Base-by-base conservation (phyloP, 37 sponge, comb jelly and placozoan genomes). In the Tethya wilhelma region DNA sequence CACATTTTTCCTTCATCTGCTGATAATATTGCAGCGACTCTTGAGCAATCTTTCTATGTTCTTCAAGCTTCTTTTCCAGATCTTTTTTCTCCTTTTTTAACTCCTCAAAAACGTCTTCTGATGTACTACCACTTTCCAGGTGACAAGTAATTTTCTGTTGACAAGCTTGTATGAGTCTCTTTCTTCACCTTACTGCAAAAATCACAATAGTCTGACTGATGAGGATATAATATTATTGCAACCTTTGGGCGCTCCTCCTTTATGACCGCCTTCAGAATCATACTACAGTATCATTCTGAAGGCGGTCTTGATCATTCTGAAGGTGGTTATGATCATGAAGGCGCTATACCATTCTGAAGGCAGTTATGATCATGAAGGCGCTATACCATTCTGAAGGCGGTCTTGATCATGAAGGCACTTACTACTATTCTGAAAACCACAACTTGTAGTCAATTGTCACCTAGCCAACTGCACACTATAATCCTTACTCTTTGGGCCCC, bases 21-120 rank as follows among this genome's bases (percentile, higher is more conserved):
- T 71, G 73, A 33, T 81, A 81, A 37, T 81, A 81, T 22, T 81
- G 69, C 25, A 49, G 63, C 33, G 73, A 65, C 45, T 81, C 44
- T 36, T 36, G 12, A 40, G 84, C 74, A 44, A 58, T 33, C 31
- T 83, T 42, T 49, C 38, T 9, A 39, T 83, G 84, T 22, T 56
- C 67, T 20, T 63, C 37, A 38, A 64, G 57, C 1, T 49, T 22
- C 20, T 73, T 29, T 41, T 73, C 57, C 23, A 53, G 4, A 11
- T 30, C 33, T 29, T 73, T 8, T 55, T 58, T 74, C 5, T 83
- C 56, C 30, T 71, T 65, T 26, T 80, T 25, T 20, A 80, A 28
- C 22, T 80, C 20, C 4, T 43, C 32, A 25, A 59, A 26, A 3
- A 72, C 72, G 17, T 33, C 28, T 1, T 2, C 73, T 32, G 56